Evolutionary conservation across 2,113 vertebrate species (phyloP).

Genomic region (Verasper variegatus): DNA sequence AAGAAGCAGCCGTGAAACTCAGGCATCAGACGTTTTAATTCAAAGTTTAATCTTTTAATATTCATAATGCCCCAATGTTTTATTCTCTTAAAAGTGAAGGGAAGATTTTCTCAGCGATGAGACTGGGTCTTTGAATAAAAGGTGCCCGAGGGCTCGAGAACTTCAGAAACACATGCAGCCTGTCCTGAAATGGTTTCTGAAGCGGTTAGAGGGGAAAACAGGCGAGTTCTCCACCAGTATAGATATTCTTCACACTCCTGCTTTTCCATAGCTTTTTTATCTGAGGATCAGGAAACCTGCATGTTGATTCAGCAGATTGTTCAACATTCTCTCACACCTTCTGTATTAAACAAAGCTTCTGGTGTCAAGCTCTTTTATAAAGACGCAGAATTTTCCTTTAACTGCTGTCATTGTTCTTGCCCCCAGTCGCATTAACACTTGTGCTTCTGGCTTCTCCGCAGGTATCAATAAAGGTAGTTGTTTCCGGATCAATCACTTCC

Average conservation of each 20-base stretch:
- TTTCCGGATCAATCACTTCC: slow-evolving; percentile 97
- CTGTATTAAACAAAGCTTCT: not conserved
- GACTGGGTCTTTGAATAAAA: slow-evolving; percentile 59
- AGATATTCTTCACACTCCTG: not conserved
- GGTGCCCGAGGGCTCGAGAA: slow-evolving; percentile 52
- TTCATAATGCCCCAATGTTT: slow-evolving; percentile 72
- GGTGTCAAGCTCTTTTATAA: not conserved
- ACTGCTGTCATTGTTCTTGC: not conserved
- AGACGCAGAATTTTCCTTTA: not conserved
- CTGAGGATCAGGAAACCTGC: not conserved
- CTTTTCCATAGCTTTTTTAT: slow-evolving; percentile 4
- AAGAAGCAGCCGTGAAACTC: slow-evolving; percentile 12
- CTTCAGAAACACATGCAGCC: slow-evolving; percentile 31
- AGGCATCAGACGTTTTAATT: slow-evolving; percentile 34
- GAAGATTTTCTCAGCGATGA: slow-evolving; percentile 49
- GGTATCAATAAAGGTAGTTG: slow-evolving; percentile 96
- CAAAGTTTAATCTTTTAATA: slow-evolving; percentile 64
- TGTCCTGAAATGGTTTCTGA: slow-evolving; percentile 47
- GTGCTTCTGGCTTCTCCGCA: slow-evolving; percentile 62
- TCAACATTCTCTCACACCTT: not conserved
- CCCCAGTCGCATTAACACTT: slow-evolving; percentile 10
- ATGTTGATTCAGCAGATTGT: not conserved
- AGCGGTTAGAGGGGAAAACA: slow-evolving; percentile 31
- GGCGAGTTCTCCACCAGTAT: not conserved
- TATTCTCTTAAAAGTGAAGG: slow-evolving; percentile 71